These are phyloP conservation scores for Pterocles orientalis DNA, from an alignment of 2,113 vertebrate genomes.

Conservation along the genomic window DNA sequence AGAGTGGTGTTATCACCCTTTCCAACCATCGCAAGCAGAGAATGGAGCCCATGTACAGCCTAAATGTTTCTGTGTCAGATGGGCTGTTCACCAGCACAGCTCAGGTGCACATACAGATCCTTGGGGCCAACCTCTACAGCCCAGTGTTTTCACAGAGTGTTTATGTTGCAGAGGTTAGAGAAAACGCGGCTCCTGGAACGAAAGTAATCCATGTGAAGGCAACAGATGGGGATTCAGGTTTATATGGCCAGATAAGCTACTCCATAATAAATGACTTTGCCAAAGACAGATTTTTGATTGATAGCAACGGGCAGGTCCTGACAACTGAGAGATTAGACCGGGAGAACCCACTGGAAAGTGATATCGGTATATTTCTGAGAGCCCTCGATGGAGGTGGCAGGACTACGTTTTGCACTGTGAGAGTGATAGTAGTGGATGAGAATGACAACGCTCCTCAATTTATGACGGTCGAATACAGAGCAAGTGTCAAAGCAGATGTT, in stretches of 20 bases:
- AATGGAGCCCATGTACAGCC: conserved; percentile 89
- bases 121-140: conserved; percentile 89
- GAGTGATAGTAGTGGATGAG: conserved; percentile 89
- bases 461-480: conserved; percentile 85
- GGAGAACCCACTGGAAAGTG: conserved; percentile 83
- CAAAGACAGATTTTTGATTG: conserved; percentile 88
- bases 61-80: conserved; percentile 96
- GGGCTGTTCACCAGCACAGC: conserved; percentile 95
- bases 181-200: conserved; percentile 86
- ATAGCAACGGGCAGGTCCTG: conserved; percentile 86
- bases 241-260: conserved; percentile 85
- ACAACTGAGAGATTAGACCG: conserved; percentile 90
- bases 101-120: conserved; percentile 89
- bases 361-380: conserved; percentile 84
- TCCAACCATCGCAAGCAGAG: conserved; percentile 89
- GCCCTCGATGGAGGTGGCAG: conserved; percentile 90
- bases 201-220: conserved; percentile 89
- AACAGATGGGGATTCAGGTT: conserved; percentile 88
- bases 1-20: conserved; percentile 86
- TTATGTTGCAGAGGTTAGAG: conserved; percentile 90
- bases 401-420: conserved; percentile 86
- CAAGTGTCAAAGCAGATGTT: conserved; percentile 90
- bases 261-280: conserved; percentile 90
- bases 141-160: conserved; percentile 88
- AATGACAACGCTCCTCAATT: conserved; percentile 94